A percentile compares a stretch with the other conserved stretches of the same genome.
Evolutionary conservation across 2,888 invertebrate genomes (phyloP).

Genomic region (Drosophila vallismaia): DNA sequence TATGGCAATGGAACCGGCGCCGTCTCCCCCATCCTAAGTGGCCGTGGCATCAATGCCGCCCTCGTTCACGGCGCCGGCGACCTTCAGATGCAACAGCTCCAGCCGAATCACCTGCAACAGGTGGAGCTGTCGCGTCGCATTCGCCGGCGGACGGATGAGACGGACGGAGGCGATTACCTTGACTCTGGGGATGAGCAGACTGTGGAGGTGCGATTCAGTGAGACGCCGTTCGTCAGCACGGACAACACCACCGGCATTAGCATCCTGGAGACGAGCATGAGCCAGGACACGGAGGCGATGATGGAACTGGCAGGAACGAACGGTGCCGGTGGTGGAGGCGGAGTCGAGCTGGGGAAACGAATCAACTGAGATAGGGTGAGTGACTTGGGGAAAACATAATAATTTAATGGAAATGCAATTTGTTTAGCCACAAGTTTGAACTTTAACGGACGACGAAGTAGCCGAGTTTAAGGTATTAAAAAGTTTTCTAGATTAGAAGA

Average conservation of each 20-base stretch:
- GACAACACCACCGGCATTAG: constrained; percentile 81
- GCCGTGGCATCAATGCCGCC: constrained; percentile 65
- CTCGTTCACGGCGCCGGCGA: constrained; percentile 60
- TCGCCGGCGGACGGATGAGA: constrained; percentile 54
- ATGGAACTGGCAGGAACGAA: constrained; percentile 38
- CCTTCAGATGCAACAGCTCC: constrained; percentile 49
- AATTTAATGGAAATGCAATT: too few species aligned
- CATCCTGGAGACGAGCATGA: constrained; percentile 71
- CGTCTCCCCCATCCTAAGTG: constrained; percentile 71
- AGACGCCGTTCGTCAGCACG: constrained; percentile 83
- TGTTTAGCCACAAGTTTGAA: not conserved
- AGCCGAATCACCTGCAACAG: constrained; percentile 47
- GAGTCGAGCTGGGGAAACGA: constrained; percentile 13
- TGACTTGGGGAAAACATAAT: constrained; percentile 15
- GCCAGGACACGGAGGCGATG: constrained; percentile 54
- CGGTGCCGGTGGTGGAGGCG: constrained; percentile 9
- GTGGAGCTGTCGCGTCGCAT: constrained; percentile 71
- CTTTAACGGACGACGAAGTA: not conserved
- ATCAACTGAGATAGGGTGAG: constrained; percentile 81
- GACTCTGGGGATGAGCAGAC: constrained; percentile 82
- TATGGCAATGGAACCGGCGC: constrained; percentile 81
- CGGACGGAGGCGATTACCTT: constrained; percentile 70
- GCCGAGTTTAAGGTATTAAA: not conserved
- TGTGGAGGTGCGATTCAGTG: constrained; percentile 81
- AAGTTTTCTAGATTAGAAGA: not conserved